Evolutionary conservation across 2,797 vertebrate genomes (phyloP).

Genomic region (Rhabdomys pumilio): DNA sequence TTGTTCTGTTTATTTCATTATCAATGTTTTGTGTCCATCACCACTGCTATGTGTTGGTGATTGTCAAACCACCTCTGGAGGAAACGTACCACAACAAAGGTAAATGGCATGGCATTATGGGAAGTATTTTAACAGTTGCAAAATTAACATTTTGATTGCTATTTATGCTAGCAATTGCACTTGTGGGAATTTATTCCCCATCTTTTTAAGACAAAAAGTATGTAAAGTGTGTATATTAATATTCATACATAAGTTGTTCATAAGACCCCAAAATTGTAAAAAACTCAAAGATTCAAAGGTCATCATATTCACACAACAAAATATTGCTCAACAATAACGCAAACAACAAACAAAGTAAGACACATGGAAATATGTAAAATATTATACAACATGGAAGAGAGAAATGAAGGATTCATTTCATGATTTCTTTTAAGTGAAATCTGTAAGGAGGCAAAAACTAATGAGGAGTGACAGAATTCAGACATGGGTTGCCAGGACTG

Average conservation of each 20-base stretch:
- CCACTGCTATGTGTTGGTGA: background rate
- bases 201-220: conserved; percentile 36
- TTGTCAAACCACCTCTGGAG: background rate
- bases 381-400: background rate
- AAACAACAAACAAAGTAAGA: background rate
- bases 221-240: background rate
- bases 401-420: background rate
- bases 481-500: background rate
- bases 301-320: background rate
- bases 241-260: background rate
- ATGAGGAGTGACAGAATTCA: background rate
- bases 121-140: conserved; percentile 24
- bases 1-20: background rate
- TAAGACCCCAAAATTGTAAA: background rate
- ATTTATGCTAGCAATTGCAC: background rate
- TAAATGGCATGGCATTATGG: background rate
- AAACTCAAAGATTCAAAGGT: background rate
- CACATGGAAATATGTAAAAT: background rate
- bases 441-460: background rate
- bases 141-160: conserved; percentile 8
- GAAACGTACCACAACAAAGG: background rate
- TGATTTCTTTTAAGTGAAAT: conserved; percentile 37
- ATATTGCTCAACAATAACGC: background rate
- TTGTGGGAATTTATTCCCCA: background rate
- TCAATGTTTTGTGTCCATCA: background rate